Evolutionary conservation across 2,797 vertebrate genomes (phyloP), one percentile per base, ranked within the genome.

Genomic region (Diglossa cyanea): DNA sequence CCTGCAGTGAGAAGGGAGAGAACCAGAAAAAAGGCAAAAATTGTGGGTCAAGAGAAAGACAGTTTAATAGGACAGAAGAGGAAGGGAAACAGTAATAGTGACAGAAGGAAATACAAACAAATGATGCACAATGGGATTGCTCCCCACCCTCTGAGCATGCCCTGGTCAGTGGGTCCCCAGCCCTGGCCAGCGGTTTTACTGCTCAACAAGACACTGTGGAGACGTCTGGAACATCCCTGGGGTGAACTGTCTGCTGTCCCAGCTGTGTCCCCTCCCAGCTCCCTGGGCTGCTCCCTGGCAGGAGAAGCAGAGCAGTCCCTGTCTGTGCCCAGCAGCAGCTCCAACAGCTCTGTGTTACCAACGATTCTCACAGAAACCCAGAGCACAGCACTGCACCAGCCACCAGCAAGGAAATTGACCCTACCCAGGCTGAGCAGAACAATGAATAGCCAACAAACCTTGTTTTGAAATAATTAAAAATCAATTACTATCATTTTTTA

Each of bases 401-500:
- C 15, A 7, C 57, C 4, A 21, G 65, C 21, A 15, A 5, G 39
- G 25, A 70, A 47, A 58, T n/a, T 5, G 42, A 58, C 57, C 37
- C 33, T 13, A 2, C 3, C 19, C 35, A 33, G 40, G 70, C 51
- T 57, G 58, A 81, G 10, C 15, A 53, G 30, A 51, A 40, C 30
- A 72, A 20, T 2, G 18, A 13, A 60, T 3, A 78, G 30, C 7
- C 77, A 65, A 87, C 55, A 79, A 77, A 61, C 31, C 73, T 42
- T 20, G 4, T 13, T 88, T 67, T 65, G 91, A 88, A 89, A 66
- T 54, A 21, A 93, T 82, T 57, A 66, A 42, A 83, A 86, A 79
- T 26, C 28, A 72, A 75, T 33, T 42, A 42, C 18, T 21, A 62
- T 23, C 4, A 31, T 70, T 73, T 73, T 80, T 80, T 33, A 75